Evolutionary conservation across 2,113 vertebrate species (phyloP), one percentile per base, ranked within the genome.

Genomic region (Pimephales promelas): DNA sequence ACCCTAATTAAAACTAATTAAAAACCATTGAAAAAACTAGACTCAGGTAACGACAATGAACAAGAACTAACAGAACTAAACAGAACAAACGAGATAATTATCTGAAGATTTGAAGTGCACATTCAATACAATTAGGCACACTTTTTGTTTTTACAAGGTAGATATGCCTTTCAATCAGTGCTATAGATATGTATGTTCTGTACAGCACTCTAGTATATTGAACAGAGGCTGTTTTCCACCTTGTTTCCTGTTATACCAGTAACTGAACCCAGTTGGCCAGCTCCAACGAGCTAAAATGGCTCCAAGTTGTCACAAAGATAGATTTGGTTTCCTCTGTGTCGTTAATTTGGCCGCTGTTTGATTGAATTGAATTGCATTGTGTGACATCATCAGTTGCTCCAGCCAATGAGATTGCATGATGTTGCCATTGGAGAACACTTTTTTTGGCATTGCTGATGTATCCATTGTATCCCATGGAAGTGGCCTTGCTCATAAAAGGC

Each of bases 221-320:
- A 45, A 71, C 36, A 71, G 20, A 24, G 68, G 22, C 22, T 5
- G 6, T 49, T 31, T 16, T 20, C 64, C 9, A 14, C 28, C 47
- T 62, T 45, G 28, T 31, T 43, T 76, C 26, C 31, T 20, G 34
- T 81, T 9, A 10, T 52, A 26, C 11, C 28, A 45, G 68, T 52
- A 84, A 84, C 70, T 84, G 24, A 68, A 68, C 78, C 72, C 28
- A 47, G 11, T n/a, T 62, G 52, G 14, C 28, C 7, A 80, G 80
- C 83, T 87, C 78, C n/a, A 57, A 3, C 7, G 31, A 28, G 73
- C 84, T 68, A 81, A 26, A 18, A 81, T 82, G 74, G 74, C 73
- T 56, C 43, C 54, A 34, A 52, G 68, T 54, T 68, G 47, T 73
- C 83, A 82, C 28, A 49, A 82, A 45, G 56, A 71, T 61, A 79